A percentile compares a stretch with the other conserved stretches of the same genome.
phyloP scores from a whole-genome alignment of 2,113 vertebrate species.

The Phyllopteryx taeniolatus region DNA sequence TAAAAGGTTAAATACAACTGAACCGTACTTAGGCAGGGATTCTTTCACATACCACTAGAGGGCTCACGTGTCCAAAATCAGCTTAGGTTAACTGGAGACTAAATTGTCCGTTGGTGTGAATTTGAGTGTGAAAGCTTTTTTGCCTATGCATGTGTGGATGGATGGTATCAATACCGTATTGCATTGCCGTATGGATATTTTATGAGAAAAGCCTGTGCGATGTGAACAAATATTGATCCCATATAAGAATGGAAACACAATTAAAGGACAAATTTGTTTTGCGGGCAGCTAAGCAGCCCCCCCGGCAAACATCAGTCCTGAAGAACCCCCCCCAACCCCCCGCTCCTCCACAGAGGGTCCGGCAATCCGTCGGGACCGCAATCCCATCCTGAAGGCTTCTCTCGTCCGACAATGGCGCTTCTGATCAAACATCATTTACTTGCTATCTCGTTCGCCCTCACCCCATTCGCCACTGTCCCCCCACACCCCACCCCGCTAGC shows the following conservation, averaged over 20 bases:
- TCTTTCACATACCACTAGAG: no score
- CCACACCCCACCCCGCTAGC: constrained; percentile 70
- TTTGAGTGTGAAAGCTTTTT: no score
- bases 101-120: no score
- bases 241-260: not conserved
- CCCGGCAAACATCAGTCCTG: constrained; percentile 33
- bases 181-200: not conserved
- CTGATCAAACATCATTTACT: constrained; percentile 99
- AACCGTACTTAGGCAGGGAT: no score
- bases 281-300: not conserved
- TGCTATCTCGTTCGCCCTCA: constrained; percentile 79
- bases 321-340: constrained; percentile 1
- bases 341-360: not conserved
- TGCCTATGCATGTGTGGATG: no score
- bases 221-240: not conserved
- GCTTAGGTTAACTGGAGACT: no score
- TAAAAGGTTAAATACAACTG: no score
- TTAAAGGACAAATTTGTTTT: constrained; percentile 25
- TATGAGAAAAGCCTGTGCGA: not conserved
- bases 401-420: constrained; percentile 30
- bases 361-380: not conserved
- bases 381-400: constrained; percentile 6
- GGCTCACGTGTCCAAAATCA: no score
- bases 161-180: no score
- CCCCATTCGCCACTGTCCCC: constrained; percentile 74